Evolutionary conservation across 1,140 invertebrate genomes (phyloP).

Genomic region (Hyposmocoma kahamanoa): DNA sequence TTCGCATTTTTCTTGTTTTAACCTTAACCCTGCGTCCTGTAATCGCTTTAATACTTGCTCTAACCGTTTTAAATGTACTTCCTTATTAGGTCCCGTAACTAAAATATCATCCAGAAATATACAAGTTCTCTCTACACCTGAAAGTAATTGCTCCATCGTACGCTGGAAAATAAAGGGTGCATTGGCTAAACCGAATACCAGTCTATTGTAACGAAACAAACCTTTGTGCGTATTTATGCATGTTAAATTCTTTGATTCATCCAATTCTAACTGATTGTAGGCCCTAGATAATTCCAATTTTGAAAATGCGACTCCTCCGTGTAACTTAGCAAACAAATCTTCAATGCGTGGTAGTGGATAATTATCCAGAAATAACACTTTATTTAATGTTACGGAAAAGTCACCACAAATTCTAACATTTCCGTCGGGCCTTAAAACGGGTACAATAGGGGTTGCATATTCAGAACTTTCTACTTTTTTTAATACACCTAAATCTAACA

Average conservation of each 20-base stretch:
- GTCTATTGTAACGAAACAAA: neutral
- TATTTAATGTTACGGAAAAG: slow-evolving; percentile 29
- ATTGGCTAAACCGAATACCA: neutral
- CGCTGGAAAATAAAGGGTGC: neutral
- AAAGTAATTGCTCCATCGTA: neutral
- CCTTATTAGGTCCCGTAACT: neutral
- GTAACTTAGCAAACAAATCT: slow-evolving; percentile 26
- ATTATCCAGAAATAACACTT: slow-evolving; percentile 15
- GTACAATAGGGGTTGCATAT: neutral
- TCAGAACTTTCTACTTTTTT: slow-evolving; percentile 3
- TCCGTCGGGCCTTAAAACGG: neutral
- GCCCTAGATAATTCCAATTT: neutral
- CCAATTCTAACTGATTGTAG: slow-evolving; percentile 1
- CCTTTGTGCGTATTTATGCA: neutral
- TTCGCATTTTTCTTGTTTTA: neutral
- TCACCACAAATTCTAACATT: slow-evolving; percentile 23
- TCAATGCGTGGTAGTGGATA: slow-evolving; percentile 17
- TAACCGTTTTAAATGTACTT: neutral
- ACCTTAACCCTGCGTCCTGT: neutral
- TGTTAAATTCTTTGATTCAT: neutral
- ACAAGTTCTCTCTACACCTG: neutral
- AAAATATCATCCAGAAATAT: neutral
- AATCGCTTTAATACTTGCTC: neutral
- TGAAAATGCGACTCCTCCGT: slow-evolving; percentile 16
- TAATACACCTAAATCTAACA: slow-evolving; percentile 3